A percentile compares a stretch with the other conserved stretches of the same genome.
phyloP scores from a whole-genome alignment of 2,888 invertebrate genomes.

The Drosophila colorata region DNA sequence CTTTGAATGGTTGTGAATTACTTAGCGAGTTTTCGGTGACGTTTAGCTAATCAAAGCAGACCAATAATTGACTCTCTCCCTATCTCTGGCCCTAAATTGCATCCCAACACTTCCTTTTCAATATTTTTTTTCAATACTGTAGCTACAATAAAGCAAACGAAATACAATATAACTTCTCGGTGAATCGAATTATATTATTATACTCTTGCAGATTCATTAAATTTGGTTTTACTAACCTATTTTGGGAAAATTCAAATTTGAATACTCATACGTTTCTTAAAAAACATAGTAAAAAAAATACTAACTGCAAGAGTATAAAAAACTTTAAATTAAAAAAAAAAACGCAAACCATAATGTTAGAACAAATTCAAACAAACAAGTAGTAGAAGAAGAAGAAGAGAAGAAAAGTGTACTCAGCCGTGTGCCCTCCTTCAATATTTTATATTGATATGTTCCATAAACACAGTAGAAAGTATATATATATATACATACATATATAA shows the following conservation, averaged over 20 bases:
- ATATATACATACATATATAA: constrained; percentile 6
- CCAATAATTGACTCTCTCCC: constrained; percentile 31
- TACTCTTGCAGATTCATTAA: neutral
- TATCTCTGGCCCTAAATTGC: constrained; percentile 10
- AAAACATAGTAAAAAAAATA: neutral
- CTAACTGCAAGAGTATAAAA: neutral
- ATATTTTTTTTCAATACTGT: too few species aligned
- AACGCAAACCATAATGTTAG: neutral
- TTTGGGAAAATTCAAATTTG: too few species aligned
- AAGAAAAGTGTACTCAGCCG: constrained; percentile 56
- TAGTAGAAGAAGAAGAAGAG: neutral
- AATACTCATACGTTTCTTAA: too few species aligned
- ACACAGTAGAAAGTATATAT: constrained; percentile 17
- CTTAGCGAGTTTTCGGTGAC: constrained; percentile 26
- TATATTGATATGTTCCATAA: constrained; percentile 48
- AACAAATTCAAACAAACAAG: neutral
- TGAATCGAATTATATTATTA: too few species aligned
- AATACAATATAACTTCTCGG: too few species aligned
- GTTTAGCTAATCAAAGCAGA: constrained; percentile 48
- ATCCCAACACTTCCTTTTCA: constrained; percentile 8
- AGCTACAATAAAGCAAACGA: too few species aligned
- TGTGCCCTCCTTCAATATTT: constrained; percentile 70
- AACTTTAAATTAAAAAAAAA: constrained; percentile 8
- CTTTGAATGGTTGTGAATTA: constrained; percentile 69
- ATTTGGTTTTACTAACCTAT: too few species aligned